Evolutionary conservation across 2,888 invertebrate species (phyloP).

Genomic region (Neoascia interrupta): DNA sequence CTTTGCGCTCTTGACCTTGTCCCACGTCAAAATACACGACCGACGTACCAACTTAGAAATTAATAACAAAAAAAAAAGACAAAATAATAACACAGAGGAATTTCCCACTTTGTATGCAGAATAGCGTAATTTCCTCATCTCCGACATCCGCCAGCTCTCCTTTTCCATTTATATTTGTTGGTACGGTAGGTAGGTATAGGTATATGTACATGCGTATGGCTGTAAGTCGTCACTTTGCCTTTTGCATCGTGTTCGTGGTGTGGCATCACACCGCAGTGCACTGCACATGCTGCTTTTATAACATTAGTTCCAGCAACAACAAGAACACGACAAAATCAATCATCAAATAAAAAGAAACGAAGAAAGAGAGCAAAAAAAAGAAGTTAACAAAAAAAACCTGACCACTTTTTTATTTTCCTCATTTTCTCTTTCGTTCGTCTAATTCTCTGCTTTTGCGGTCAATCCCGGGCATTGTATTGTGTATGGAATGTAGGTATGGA

Average conservation of each 20-base stretch:
- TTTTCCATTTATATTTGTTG: background rate
- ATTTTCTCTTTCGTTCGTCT: constrained; percentile 36
- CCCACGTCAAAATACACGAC: constrained; percentile 60
- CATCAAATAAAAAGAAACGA: constrained; percentile 27
- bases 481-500: too few relatives aligned
- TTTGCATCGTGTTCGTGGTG: constrained; percentile 3
- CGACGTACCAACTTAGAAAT: constrained; percentile 59
- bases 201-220: background rate
- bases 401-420: constrained; percentile 11
- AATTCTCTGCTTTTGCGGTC: constrained; percentile 54
- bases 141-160: background rate
- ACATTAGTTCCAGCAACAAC: constrained; percentile 2
- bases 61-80: constrained; percentile 48
- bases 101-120: constrained; percentile 54
- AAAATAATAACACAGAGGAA: constrained; percentile 58
- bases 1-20: constrained; percentile 67
- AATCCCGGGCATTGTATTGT: constrained; percentile 39
- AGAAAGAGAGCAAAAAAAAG: constrained; percentile 12
- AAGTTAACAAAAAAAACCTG: constrained; percentile 13
- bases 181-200: background rate
- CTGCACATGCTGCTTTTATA: constrained; percentile 8
- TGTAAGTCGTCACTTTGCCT: constrained; percentile 6
- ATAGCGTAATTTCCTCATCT: constrained; percentile 49
- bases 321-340: constrained; percentile 48
- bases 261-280: background rate